phyloP scores from a whole-genome alignment of 1,140 invertebrate species.

The Conus betulinus region DNA sequence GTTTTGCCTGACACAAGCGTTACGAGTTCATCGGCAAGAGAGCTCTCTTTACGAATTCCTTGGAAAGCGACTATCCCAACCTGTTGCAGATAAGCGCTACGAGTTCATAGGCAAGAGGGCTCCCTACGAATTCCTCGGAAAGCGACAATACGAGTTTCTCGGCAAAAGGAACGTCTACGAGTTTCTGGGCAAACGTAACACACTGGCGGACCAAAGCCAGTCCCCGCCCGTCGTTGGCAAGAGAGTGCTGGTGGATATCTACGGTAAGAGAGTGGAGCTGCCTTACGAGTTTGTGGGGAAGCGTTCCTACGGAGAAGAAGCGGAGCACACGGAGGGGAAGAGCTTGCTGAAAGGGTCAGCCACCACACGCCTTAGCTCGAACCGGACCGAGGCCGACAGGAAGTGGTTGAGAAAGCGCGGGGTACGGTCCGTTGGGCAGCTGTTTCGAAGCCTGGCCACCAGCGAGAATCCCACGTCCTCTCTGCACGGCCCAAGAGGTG shows the following conservation, averaged over 20 bases:
- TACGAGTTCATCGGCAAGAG: slow-evolving; percentile 21
- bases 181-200: slow-evolving; percentile 1
- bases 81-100: neutral
- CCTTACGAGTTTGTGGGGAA: slow-evolving; percentile 38
- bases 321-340: neutral
- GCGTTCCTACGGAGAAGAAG: neutral
- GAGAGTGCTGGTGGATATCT: slow-evolving; percentile 19
- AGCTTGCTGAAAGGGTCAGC: neutral
- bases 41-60: neutral
- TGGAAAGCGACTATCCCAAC: neutral
- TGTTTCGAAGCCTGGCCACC: no score
- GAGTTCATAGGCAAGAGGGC: slow-evolving; percentile 5
- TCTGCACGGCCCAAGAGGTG: no score
- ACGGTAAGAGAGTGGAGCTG: slow-evolving; percentile 30
- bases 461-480: no score
- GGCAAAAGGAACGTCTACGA: slow-evolving; percentile 8
- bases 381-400: neutral
- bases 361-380: no score
- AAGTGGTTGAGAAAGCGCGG: neutral
- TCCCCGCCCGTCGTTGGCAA: neutral
- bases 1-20: neutral
- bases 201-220: neutral
- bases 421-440: neutral
- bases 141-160: neutral
- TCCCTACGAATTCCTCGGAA: neutral